Evolutionary conservation across 30 jellyfish, hydroid and myxozoan genomes (phyloP).

Genomic region (Pelagia noctiluca): DNA sequence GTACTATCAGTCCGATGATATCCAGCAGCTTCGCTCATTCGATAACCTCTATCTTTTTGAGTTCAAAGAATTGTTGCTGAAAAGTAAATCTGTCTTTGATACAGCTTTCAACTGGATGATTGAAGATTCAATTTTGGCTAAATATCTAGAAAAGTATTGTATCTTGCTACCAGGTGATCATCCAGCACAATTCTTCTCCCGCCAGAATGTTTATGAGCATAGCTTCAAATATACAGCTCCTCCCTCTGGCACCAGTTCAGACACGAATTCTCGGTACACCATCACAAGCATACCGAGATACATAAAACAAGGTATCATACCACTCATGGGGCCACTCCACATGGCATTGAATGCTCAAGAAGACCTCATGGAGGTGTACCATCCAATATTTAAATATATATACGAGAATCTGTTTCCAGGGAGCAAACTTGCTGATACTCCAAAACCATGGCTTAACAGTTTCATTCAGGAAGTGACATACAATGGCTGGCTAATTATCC

Average conservation of each 20-base stretch:
- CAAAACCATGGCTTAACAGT: slow-evolving; percentile 2
- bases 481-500: slow-evolving; percentile 9
- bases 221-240: background rate
- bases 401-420: background rate
- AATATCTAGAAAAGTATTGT: background rate
- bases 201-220: background rate
- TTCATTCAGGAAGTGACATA: slow-evolving; percentile 6
- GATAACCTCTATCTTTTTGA: slow-evolving; percentile 9
- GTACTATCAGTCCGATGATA: background rate
- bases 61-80: background rate
- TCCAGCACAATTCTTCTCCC: slow-evolving; percentile 4
- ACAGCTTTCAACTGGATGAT: background rate
- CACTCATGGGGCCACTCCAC: slow-evolving; percentile 4
- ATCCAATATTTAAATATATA: background rate
- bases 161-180: slow-evolving; percentile 16
- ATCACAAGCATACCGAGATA: background rate
- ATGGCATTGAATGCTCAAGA: slow-evolving; percentile 18
- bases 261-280: background rate
- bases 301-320: slow-evolving; percentile 1
- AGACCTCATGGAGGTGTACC: slow-evolving; percentile 2
- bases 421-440: background rate
- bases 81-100: background rate
- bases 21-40: background rate
- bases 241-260: background rate
- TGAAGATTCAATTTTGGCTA: background rate